Percentiles rank a stretch among this genome's conserved stretches.
phyloP scores from a whole-genome alignment of 1,140 invertebrate species.

The Penaeus indicus region DNA sequence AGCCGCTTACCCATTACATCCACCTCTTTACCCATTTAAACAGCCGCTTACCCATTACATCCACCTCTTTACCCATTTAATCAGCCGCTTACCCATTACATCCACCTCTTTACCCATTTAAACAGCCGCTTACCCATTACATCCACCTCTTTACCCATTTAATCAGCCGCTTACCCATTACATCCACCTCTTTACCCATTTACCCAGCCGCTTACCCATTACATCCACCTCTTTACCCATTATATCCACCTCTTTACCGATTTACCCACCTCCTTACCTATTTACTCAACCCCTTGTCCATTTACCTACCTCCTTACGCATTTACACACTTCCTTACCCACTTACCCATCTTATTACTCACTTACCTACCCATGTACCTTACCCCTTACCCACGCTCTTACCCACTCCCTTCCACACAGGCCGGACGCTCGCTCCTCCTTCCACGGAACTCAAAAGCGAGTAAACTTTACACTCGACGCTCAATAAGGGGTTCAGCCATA shows the following conservation, averaged over 20 bases:
- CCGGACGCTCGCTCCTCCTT: not conserved
- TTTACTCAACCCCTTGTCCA: too few relatives aligned
- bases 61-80: not conserved
- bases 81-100: not conserved
- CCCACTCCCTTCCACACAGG: not conserved
- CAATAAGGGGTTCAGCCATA: conserved; percentile 56
- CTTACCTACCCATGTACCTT: too few relatives aligned
- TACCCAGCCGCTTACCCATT: too few relatives aligned
- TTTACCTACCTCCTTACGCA: too few relatives aligned
- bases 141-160: too few relatives aligned
- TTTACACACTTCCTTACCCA: too few relatives aligned
- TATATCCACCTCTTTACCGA: too few relatives aligned
- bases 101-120: not conserved
- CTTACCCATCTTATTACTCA: too few relatives aligned
- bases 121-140: not conserved
- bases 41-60: not conserved
- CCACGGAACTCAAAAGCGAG: too few relatives aligned
- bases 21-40: not conserved
- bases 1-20: not conserved
- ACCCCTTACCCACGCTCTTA: too few relatives aligned
- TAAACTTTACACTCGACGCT: not conserved
- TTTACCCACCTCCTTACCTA: too few relatives aligned
- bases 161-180: not conserved
- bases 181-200: not conserved
- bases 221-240: too few relatives aligned